Conservation (phyloP, 2,888 invertebrate genomes). For the Sialis lutaria region DNA sequence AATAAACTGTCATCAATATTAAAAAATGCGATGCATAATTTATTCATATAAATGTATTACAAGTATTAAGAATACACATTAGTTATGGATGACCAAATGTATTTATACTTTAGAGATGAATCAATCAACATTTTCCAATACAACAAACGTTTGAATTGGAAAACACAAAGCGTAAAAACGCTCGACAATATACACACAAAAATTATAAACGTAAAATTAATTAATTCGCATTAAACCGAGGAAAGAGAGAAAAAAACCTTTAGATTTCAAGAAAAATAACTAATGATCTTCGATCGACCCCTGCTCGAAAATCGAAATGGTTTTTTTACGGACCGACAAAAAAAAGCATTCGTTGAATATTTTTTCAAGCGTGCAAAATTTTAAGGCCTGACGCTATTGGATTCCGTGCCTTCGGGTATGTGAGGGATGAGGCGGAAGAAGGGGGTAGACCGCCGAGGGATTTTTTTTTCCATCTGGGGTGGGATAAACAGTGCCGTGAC, state of each 20-base stretch:
- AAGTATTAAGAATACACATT: too few species aligned
- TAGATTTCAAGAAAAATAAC: not conserved
- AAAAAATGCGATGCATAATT: too few species aligned
- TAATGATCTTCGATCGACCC: not conserved
- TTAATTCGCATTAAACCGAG: not conserved
- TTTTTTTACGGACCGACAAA: constrained; percentile 7
- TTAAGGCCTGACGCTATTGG: constrained; percentile 11
- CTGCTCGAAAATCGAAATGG: not conserved
- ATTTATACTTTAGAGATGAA: too few species aligned
- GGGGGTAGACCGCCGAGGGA: not conserved
- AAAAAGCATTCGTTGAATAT: constrained; percentile 11
- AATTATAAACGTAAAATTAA: not conserved
- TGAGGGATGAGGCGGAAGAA: not conserved
- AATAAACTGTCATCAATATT: too few species aligned
- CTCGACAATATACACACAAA: not conserved
- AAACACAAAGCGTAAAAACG: not conserved
- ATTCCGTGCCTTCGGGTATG: constrained; percentile 8
- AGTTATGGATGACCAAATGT: too few species aligned
- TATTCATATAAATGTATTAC: too few species aligned
- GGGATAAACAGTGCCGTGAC: not conserved
- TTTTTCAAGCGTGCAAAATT: constrained; percentile 15
- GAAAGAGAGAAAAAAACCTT: not conserved
- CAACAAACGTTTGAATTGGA: too few species aligned
- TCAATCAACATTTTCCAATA: too few species aligned
- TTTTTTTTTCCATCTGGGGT: not conserved